Percentiles rank a stretch among this genome's conserved stretches.
Evolutionary conservation across 2,113 vertebrate genomes (phyloP).

Genomic region (Oenanthe oenanthe): DNA sequence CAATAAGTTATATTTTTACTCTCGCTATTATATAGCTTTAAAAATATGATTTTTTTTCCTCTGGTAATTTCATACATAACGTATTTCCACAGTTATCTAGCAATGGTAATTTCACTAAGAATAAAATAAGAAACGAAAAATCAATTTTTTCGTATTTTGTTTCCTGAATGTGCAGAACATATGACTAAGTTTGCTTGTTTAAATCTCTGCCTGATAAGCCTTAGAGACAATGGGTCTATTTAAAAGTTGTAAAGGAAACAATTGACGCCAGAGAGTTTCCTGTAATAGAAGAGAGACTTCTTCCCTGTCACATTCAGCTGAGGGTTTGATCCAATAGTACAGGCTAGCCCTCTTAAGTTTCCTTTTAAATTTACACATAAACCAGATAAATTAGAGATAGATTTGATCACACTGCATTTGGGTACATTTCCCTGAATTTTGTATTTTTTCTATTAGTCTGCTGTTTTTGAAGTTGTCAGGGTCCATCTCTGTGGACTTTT

Average conservation of each 20-base stretch:
- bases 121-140: background rate
- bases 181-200: background rate
- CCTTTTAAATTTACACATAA: background rate
- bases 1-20: background rate
- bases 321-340: background rate
- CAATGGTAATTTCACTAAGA: background rate
- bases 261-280: background rate
- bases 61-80: background rate
- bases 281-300: background rate
- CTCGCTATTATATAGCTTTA: background rate
- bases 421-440: background rate
- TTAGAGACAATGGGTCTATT: background rate
- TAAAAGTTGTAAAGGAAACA: conserved; percentile 33
- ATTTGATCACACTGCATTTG: background rate
- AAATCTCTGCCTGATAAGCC: background rate
- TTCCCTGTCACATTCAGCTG: background rate
- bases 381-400: background rate
- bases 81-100: background rate
- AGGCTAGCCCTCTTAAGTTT: background rate
- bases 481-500: background rate
- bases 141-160: background rate
- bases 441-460: background rate
- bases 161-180: background rate
- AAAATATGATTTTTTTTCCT: background rate
- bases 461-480: background rate